Percentiles rank a stretch among this genome's conserved stretches.
These are phyloP conservation scores for Plecturocebus donacophilus DNA, from an alignment of 2,113 vertebrate genomes.

Conservation along the genomic window DNA sequence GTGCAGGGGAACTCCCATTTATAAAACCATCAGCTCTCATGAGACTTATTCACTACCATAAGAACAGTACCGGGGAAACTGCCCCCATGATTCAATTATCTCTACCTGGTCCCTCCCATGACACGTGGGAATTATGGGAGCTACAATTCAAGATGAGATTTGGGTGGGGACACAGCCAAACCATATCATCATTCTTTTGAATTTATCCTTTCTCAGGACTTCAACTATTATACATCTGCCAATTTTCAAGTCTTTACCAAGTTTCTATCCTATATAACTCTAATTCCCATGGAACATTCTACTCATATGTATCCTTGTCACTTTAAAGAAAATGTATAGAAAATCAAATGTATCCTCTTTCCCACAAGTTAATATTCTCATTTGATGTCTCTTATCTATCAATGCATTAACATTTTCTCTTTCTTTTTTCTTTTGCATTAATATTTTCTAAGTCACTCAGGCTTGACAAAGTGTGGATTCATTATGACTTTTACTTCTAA, in stretches of 20 bases:
- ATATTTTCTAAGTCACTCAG: neutral
- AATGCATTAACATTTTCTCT: neutral
- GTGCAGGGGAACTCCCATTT: too few species aligned
- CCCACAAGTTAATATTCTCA: neutral
- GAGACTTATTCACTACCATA: too few species aligned
- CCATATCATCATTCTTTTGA: neutral
- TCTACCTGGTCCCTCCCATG: too few species aligned
- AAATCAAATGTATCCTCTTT: neutral
- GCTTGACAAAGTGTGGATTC: neutral
- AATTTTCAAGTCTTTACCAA: neutral
- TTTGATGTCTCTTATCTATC: neutral
- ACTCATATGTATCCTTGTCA: neutral
- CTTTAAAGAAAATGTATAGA: neutral
- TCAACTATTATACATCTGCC: neutral
- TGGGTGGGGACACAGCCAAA: too few species aligned
- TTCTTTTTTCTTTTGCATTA: neutral
- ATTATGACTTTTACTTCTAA: neutral
- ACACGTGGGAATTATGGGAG: too few species aligned
- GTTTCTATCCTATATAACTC: neutral
- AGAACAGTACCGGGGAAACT: too few species aligned
- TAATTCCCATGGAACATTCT: neutral
- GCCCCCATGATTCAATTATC: too few species aligned
- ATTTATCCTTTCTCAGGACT: neutral
- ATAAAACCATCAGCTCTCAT: too few species aligned
- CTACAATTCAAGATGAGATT: too few species aligned